Percentiles rank a stretch among this genome's conserved stretches.
Conservation (phyloP, 2,113 vertebrate genomes). For the Nyctibius bracteatus region DNA sequence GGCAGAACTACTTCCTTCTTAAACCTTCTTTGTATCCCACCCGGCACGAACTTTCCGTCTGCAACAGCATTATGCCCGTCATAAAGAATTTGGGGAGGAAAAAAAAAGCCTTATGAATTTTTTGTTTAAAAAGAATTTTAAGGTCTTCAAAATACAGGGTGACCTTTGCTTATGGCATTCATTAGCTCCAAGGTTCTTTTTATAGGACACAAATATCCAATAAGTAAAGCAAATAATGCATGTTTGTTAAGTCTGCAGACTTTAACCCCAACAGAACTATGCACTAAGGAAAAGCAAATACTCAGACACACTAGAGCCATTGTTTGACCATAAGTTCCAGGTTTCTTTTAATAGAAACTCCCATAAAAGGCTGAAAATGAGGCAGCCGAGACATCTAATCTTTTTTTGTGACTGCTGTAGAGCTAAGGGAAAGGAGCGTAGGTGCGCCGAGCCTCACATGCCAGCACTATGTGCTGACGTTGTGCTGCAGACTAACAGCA, state of each 20-base stretch:
- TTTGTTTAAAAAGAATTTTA: not conserved
- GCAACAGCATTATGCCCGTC: not conserved
- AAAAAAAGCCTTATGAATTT: not conserved
- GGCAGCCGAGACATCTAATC: not conserved
- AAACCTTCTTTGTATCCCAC: not conserved
- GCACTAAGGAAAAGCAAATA: not conserved
- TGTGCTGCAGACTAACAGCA: not conserved
- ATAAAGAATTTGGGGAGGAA: not conserved
- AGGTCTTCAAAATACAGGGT: not conserved
- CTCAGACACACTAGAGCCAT: conserved; percentile 24
- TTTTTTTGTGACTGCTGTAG: not conserved
- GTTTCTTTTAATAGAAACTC: conserved; percentile 41
- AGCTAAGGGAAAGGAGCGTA: not conserved
- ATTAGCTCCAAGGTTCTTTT: not conserved
- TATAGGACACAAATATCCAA: not conserved
- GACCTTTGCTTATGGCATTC: not conserved
- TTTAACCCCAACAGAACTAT: not conserved
- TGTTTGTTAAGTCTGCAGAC: not conserved
- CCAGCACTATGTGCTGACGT: not conserved
- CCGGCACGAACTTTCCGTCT: not conserved
- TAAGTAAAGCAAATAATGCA: not conserved
- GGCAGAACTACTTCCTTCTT: not conserved
- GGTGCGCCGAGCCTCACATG: not conserved
- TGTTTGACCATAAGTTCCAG: conserved; percentile 12
- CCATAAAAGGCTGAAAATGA: conserved; percentile 44